These are phyloP conservation scores for Hyposoter dolosus DNA, from an alignment of 2,888 invertebrate genomes.

Conservation along the genomic window DNA sequence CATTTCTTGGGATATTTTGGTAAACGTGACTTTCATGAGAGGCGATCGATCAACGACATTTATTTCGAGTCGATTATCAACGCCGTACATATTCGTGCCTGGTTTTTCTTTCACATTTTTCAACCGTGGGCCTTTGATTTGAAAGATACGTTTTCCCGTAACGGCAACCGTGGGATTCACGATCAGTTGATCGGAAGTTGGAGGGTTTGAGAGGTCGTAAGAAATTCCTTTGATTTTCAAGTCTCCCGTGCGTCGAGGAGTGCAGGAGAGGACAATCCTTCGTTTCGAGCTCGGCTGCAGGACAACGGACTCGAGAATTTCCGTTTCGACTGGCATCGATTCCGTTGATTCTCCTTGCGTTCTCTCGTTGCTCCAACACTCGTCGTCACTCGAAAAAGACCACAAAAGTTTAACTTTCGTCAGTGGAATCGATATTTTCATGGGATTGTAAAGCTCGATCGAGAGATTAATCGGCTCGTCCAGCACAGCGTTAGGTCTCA, in stretches of 20 bases:
- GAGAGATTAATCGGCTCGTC: conserved; percentile 94
- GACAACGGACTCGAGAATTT: conserved; percentile 86
- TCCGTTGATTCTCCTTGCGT: conserved; percentile 83
- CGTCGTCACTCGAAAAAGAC: conserved; percentile 87
- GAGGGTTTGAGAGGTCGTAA: conserved; percentile 86
- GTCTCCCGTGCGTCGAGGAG: conserved; percentile 91
- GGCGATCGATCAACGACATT: conserved; percentile 92
- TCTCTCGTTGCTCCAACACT: conserved; percentile 84
- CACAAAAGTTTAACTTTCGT: conserved; percentile 91
- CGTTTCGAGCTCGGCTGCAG: conserved; percentile 88
- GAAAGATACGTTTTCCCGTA: conserved; percentile 87
- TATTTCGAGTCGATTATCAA: conserved; percentile 90
- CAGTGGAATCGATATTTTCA: conserved; percentile 90
- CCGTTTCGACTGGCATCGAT: conserved; percentile 86
- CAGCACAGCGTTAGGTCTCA: conserved; percentile 90
- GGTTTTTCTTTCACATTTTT: conserved; percentile 86
- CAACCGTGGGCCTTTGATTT: conserved; percentile 86
- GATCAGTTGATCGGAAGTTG: conserved; percentile 71
- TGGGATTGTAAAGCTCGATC: conserved; percentile 91
- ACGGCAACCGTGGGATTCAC: conserved; percentile 84
- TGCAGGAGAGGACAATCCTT: conserved; percentile 89
- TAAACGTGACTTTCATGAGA: conserved; percentile 91
- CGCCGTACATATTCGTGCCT: conserved; percentile 85
- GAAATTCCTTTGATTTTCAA: conserved; percentile 91
- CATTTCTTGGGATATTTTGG: conserved; percentile 88